phyloP scores from a whole-genome alignment of 2,888 invertebrate species.

The Lithophane leautieri region DNA sequence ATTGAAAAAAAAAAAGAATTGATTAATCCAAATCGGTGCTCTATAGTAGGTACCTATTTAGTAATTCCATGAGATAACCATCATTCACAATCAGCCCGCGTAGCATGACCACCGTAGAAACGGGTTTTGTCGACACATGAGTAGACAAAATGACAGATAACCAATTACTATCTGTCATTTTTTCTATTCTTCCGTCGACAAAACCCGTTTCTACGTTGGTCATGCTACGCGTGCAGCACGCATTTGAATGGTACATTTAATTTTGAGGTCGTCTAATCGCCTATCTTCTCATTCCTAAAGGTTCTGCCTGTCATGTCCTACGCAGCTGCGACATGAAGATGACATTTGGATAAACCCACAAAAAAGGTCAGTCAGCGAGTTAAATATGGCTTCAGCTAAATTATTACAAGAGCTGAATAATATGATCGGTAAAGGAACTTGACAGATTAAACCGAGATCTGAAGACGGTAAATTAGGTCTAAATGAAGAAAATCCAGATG shows the following conservation, averaged over 20 bases:
- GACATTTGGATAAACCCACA: slow-evolving; percentile 41
- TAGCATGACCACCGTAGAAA: too few relatives aligned
- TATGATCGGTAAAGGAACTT: slow-evolving; percentile 39
- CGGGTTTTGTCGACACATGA: too few relatives aligned
- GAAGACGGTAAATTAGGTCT: slow-evolving; percentile 6
- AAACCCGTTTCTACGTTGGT: too few relatives aligned
- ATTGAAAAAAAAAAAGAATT: too few relatives aligned
- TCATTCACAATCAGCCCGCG: neutral
- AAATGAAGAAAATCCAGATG: neutral
- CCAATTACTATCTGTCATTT: too few relatives aligned
- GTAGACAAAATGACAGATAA: too few relatives aligned
- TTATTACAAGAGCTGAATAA: slow-evolving; percentile 23
- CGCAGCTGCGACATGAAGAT: slow-evolving; percentile 43
- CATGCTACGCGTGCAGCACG: too few relatives aligned
- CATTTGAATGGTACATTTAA: neutral
- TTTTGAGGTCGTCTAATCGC: neutral
- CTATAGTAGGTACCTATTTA: too few relatives aligned
- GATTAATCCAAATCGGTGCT: too few relatives aligned
- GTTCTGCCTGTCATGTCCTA: slow-evolving; percentile 11
- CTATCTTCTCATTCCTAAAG: slow-evolving; percentile 21
- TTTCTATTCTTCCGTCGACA: too few relatives aligned
- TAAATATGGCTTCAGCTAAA: slow-evolving; percentile 22
- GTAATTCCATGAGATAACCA: neutral
- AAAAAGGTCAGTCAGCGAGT: slow-evolving; percentile 40
- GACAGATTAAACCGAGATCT: slow-evolving; percentile 19